Conservation (phyloP, 1,140 invertebrate species). For the Drosophila mayri region DNA sequence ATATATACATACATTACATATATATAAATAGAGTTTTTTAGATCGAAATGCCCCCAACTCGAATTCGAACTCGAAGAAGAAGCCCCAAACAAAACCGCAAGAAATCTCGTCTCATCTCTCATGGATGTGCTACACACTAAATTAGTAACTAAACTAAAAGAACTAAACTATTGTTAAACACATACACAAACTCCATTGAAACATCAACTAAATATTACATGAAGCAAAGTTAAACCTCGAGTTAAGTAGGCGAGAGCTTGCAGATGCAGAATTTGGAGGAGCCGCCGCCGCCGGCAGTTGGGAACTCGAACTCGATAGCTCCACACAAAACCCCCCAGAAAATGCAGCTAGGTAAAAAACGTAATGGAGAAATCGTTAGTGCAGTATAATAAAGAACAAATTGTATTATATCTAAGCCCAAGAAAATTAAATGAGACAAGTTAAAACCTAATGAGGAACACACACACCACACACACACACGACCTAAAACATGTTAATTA, state of each 20-base stretch:
- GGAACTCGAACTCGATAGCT: constrained; percentile 26
- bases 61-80: constrained; percentile 7
- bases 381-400: constrained; percentile 64
- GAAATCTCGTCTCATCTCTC: constrained; percentile 60
- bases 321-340: constrained; percentile 14
- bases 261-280: constrained; percentile 13
- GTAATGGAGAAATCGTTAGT: constrained; percentile 53
- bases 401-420: constrained; percentile 78
- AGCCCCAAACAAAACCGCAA: constrained; percentile 15
- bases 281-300: constrained; percentile 17
- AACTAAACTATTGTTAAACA: constrained; percentile 64
- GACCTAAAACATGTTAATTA: constrained; percentile 68
- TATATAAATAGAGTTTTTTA: constrained; percentile 62
- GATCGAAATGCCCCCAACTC: constrained; percentile 33
- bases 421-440: constrained; percentile 36
- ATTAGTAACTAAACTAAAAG: constrained; percentile 57
- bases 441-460: constrained; percentile 62
- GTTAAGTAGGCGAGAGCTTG: constrained; percentile 25
- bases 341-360: constrained; percentile 32
- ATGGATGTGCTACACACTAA: constrained; percentile 63
- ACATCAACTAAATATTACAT: constrained; percentile 39
- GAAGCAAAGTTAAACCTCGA: constrained; percentile 32
- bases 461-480: constrained; percentile 32
- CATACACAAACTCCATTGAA: constrained; percentile 22
- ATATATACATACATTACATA: constrained; percentile 48